A percentile compares a stretch with the other conserved stretches of the same genome.
Evolutionary conservation across 1,140 invertebrate species (phyloP).

Genomic region (Amphibalanus amphitrite): DNA sequence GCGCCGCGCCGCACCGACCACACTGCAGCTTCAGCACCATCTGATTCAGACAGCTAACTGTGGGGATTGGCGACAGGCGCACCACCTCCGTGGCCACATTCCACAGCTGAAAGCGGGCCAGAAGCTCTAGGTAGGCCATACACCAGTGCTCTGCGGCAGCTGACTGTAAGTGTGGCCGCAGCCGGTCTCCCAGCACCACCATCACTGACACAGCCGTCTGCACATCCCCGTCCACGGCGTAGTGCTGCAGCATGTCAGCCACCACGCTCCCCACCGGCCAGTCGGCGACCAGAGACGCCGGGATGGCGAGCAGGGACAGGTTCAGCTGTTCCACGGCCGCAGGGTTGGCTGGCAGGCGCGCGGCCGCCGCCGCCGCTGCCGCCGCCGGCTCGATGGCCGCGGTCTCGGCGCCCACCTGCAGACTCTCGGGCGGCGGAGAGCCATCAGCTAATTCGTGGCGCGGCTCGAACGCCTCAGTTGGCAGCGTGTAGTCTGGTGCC

Average conservation of each 20-base stretch:
- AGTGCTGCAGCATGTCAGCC: slow-evolving; percentile 49
- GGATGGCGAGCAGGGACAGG: neutral
- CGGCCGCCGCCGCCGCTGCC: neutral
- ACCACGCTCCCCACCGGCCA: slow-evolving; percentile 30
- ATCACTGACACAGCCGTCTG: slow-evolving; percentile 68
- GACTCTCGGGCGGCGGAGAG: slow-evolving; percentile 40
- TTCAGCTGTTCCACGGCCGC: neutral
- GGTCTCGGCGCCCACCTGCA: neutral
- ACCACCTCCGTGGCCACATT: slow-evolving; percentile 51
- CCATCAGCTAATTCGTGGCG: slow-evolving; percentile 53
- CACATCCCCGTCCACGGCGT: slow-evolving; percentile 67
- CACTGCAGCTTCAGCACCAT: slow-evolving; percentile 19
- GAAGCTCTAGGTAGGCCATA: slow-evolving; percentile 65
- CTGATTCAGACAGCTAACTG: slow-evolving; percentile 22
- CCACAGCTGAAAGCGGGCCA: slow-evolving; percentile 62
- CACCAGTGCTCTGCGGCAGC: slow-evolving; percentile 70
- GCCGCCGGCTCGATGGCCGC: neutral
- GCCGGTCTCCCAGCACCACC: slow-evolving; percentile 58
- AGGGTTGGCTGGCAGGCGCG: neutral
- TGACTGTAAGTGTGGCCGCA: slow-evolving; percentile 46
- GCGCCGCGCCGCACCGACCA: slow-evolving; percentile 25
- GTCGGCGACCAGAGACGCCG: neutral
- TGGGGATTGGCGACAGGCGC: slow-evolving; percentile 17
- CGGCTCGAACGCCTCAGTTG: slow-evolving; percentile 65
- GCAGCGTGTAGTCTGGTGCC: slow-evolving; percentile 51